phyloP scores from a whole-genome alignment of 1,140 invertebrate genomes.

The Coelopa frigida region DNA sequence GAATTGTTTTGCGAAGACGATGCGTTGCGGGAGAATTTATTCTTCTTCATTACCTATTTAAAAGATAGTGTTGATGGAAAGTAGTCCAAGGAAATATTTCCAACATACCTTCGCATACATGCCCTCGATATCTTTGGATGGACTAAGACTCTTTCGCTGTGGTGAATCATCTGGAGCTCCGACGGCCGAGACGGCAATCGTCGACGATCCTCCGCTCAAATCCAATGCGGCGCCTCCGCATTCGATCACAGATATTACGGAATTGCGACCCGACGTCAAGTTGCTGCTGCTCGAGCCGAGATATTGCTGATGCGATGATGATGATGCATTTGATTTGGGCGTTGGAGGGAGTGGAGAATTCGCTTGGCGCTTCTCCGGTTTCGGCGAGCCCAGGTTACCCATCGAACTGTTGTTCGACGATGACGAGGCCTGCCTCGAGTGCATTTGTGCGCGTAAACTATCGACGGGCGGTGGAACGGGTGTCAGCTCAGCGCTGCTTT shows the following conservation, averaged over 20 bases:
- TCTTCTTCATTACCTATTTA: slow-evolving; percentile 45
- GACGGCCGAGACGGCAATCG: slow-evolving; percentile 21
- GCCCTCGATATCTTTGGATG: slow-evolving; percentile 65
- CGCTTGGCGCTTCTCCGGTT: slow-evolving; percentile 78
- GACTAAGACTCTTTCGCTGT: slow-evolving; percentile 49
- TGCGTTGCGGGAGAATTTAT: slow-evolving; percentile 33
- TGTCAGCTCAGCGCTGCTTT: slow-evolving; percentile 18
- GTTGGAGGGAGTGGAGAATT: slow-evolving; percentile 75
- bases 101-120: slow-evolving; percentile 75
- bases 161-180: slow-evolving; percentile 58
- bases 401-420: slow-evolving; percentile 68
- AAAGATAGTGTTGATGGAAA: too few relatives aligned
- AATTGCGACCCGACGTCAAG: slow-evolving; percentile 42
- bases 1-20: slow-evolving; percentile 32
- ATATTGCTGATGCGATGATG: slow-evolving; percentile 22
- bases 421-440: slow-evolving; percentile 53
- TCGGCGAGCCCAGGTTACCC: slow-evolving; percentile 67
- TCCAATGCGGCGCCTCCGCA: slow-evolving; percentile 29
- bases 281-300: slow-evolving; percentile 31
- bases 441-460: slow-evolving; percentile 39
- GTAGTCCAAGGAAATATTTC: slow-evolving; percentile 15
- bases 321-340: slow-evolving; percentile 46
- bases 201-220: slow-evolving; percentile 13
- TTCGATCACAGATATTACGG: slow-evolving; percentile 43
- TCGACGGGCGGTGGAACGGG: slow-evolving; percentile 38